These are phyloP conservation scores for Premnoplex brunnescens DNA, from an alignment of 2,797 vertebrate genomes.

Conservation along the genomic window DNA sequence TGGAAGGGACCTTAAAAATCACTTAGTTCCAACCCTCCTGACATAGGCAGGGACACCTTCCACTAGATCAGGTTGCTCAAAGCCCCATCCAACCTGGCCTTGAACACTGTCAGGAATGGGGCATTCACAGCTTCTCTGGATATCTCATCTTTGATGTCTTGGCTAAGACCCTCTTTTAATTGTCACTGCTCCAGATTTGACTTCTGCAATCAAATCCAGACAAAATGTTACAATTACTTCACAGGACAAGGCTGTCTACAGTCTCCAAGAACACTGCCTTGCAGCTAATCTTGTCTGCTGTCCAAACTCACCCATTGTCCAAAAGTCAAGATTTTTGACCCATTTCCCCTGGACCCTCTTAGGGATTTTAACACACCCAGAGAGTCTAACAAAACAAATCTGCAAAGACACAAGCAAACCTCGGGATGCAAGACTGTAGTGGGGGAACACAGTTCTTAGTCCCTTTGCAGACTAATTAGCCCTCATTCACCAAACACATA, in stretches of 20 bases:
- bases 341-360: neutral
- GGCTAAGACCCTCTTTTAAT: neutral
- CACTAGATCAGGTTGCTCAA: neutral
- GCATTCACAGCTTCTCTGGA: neutral
- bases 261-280: accelerated
- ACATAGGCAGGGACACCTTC: neutral
- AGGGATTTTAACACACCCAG: neutral
- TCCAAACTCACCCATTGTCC: neutral
- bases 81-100: neutral
- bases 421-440: neutral
- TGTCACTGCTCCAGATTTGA: neutral
- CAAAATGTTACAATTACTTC: neutral
- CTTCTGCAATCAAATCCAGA: neutral
- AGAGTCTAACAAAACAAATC: neutral
- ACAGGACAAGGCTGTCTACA: neutral
- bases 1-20: neutral
- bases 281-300: neutral
- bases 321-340: neutral
- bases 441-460: neutral
- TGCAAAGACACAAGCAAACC: neutral
- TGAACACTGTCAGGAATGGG: neutral
- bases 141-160: neutral
- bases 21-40: neutral
- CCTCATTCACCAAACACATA: neutral
- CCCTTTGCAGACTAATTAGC: neutral